Percentiles rank a stretch among this genome's conserved stretches.
Evolutionary conservation across 1,140 invertebrate species (phyloP).

Genomic region (Adelges cooleyi): DNA sequence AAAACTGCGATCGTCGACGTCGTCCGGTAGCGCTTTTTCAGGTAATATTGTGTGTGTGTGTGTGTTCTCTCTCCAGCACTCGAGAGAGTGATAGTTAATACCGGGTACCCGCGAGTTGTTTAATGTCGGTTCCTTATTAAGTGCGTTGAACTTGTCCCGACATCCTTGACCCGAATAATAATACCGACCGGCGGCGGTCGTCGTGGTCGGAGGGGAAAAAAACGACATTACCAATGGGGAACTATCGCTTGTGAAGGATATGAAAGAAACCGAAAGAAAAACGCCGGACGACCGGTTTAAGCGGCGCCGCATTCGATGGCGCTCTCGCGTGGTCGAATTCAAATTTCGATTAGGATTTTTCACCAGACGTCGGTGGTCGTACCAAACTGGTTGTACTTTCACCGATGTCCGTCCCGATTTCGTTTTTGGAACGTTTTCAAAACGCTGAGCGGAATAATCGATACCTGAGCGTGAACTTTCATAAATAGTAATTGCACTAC

Average conservation of each 20-base stretch:
- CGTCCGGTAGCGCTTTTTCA: too few species aligned
- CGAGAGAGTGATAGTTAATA: slow-evolving; percentile 21
- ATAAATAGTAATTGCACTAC: too few species aligned
- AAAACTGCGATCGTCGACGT: too few species aligned
- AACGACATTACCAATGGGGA: background rate
- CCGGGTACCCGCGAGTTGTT: background rate
- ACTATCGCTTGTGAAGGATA: slow-evolving; percentile 3
- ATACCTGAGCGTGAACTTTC: background rate
- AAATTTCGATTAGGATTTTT: background rate
- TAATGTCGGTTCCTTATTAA: slow-evolving; percentile 1
- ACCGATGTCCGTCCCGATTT: slow-evolving; percentile 10
- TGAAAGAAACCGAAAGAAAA: slow-evolving; percentile 27
- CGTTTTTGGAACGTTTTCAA: slow-evolving; percentile 11
- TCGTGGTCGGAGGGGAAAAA: background rate
- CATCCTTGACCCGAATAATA: slow-evolving; percentile 19
- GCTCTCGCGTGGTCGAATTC: background rate
- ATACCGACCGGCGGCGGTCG: too few species aligned
- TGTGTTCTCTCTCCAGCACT: background rate
- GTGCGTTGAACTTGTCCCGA: slow-evolving; percentile 23
- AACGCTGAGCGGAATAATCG: slow-evolving; percentile 2
- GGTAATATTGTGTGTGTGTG: background rate
- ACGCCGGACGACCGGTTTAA: slow-evolving; percentile 12
- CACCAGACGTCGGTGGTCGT: background rate
- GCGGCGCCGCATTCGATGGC: background rate
- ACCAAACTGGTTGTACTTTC: slow-evolving; percentile 22